Evolutionary conservation across 2,888 invertebrate genomes (phyloP).

Genomic region (Rosalia funebris): DNA sequence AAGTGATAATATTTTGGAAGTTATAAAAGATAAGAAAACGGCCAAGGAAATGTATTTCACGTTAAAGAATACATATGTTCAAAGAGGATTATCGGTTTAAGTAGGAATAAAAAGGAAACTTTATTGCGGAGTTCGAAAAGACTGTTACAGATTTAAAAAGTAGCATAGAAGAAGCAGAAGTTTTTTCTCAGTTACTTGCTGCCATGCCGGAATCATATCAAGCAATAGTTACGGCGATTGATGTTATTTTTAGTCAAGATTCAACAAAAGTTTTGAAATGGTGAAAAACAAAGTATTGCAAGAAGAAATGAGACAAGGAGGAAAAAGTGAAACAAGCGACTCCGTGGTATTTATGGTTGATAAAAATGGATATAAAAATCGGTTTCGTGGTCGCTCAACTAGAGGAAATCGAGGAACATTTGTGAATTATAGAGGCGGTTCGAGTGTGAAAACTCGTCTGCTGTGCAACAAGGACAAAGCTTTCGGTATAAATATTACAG

Average conservation of each 20-base stretch:
- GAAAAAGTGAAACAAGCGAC: background rate
- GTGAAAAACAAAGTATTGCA: conserved; percentile 13
- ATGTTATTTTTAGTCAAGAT: conserved; percentile 6
- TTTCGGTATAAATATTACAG: background rate
- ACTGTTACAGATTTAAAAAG: conserved; percentile 3
- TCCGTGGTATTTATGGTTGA: background rate
- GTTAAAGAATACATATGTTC: conserved; percentile 10
- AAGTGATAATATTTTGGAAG: conserved; percentile 39
- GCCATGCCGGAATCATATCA: conserved; percentile 6
- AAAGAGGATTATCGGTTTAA: conserved; percentile 3
- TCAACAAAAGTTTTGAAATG: background rate
- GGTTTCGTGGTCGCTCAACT: background rate
- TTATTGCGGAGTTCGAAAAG: background rate
- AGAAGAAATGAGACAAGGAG: conserved; percentile 4
- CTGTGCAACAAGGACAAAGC: background rate
- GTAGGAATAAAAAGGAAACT: conserved; percentile 29
- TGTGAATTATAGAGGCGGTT: background rate
- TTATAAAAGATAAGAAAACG: conserved; percentile 38
- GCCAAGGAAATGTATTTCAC: conserved; percentile 38
- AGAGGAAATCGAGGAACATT: background rate
- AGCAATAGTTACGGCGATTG: conserved; percentile 3
- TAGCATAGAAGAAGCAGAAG: background rate
- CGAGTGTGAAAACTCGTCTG: background rate
- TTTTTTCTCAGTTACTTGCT: background rate
- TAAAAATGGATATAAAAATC: background rate